These are phyloP conservation scores for Spatula clypeata DNA, from an alignment of 2,797 vertebrate species.

Conservation along the genomic window DNA sequence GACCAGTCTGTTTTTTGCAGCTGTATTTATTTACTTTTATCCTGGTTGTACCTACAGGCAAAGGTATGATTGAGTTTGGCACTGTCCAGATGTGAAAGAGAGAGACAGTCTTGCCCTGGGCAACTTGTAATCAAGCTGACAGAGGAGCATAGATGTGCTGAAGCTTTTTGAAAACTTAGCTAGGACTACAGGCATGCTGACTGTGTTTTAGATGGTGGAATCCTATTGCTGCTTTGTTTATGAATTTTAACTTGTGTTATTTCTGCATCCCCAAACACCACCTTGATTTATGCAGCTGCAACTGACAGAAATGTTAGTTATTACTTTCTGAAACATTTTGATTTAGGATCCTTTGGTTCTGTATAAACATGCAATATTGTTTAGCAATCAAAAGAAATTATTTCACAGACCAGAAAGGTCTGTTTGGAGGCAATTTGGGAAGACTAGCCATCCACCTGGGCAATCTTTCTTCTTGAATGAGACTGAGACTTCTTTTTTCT, in stretches of 20 bases:
- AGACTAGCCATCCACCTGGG: neutral
- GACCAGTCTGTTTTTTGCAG: neutral
- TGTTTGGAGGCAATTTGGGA: neutral
- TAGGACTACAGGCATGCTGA: neutral
- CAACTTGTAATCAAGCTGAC: constrained; percentile 24
- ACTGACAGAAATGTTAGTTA: neutral
- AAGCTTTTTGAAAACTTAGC: neutral
- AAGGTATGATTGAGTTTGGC: neutral
- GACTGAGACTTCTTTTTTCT: neutral
- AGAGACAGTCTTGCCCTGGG: constrained; percentile 5
- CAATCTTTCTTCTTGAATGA: neutral
- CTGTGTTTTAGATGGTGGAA: neutral
- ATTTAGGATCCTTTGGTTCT: neutral
- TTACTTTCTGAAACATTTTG: neutral
- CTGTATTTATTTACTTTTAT: constrained; percentile 51
- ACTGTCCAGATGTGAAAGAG: constrained; percentile 37
- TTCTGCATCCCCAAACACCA: neutral
- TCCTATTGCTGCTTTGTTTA: neutral
- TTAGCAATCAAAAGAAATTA: neutral
- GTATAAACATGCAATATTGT: neutral
- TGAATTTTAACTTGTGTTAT: neutral
- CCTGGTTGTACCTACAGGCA: constrained; percentile 15
- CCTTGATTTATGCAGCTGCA: neutral
- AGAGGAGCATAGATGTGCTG: constrained; percentile 13
- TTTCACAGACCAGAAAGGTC: neutral